Conservation (phyloP, 2,113 vertebrate genomes). For the Tenebrosternarchus preto region DNA sequence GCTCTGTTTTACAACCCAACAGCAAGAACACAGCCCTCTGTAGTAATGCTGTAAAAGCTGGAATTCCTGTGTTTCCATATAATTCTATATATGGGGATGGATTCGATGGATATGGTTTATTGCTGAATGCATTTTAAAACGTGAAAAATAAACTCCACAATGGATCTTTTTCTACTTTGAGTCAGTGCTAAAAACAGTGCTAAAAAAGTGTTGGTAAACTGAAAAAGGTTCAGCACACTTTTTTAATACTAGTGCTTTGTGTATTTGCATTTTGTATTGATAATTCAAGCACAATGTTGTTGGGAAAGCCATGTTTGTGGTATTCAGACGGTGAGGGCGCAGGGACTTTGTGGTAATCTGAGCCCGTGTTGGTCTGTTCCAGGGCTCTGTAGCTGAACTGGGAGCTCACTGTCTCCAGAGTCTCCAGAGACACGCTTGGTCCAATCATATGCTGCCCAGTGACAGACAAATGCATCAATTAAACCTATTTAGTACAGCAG, state of each 20-base stretch:
- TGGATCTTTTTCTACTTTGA: neutral
- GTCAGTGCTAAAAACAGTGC: too few species aligned
- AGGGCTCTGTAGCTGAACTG: slow-evolving; percentile 55
- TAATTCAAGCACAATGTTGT: neutral
- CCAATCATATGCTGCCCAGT: slow-evolving; percentile 85
- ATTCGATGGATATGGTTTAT: slow-evolving; percentile 18
- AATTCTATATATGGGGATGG: slow-evolving; percentile 63
- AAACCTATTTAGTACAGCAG: slow-evolving; percentile 81
- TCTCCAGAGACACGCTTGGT: slow-evolving; percentile 71
- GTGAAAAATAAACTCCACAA: neutral
- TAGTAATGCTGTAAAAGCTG: slow-evolving; percentile 53
- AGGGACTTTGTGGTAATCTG: slow-evolving; percentile 18
- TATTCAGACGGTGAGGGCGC: neutral
- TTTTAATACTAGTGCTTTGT: too few species aligned
- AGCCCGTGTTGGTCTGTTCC: slow-evolving; percentile 1
- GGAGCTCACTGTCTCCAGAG: slow-evolving; percentile 64
- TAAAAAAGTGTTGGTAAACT: too few species aligned
- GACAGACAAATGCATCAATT: slow-evolving; percentile 92
- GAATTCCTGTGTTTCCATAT: slow-evolving; percentile 55
- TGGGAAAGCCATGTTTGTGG: neutral
- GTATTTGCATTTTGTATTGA: neutral
- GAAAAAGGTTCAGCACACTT: neutral
- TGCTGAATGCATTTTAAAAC: slow-evolving; percentile 5
- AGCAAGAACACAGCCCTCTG: slow-evolving; percentile 68
- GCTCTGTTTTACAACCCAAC: slow-evolving; percentile 67